Evolutionary conservation across 2,888 invertebrate species (phyloP).

Genomic region (Cantharis lateralis): DNA sequence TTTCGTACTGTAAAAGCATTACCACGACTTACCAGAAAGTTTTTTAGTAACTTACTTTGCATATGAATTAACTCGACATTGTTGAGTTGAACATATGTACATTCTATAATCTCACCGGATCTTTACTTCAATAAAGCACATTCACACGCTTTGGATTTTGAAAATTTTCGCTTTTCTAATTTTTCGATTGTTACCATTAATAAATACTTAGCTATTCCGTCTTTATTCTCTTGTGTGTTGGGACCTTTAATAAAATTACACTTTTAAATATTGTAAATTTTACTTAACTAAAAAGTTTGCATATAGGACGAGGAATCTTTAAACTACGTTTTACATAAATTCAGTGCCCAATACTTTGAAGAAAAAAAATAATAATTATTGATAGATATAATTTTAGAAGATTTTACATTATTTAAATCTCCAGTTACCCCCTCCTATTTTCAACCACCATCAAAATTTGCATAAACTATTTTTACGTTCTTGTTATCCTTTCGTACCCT

Average conservation of each 20-base stretch:
- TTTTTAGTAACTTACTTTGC: not conserved
- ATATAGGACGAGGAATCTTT: no score
- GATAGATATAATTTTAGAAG: no score
- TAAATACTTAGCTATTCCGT: not conserved
- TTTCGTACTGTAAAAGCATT: not conserved
- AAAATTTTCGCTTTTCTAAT: not conserved
- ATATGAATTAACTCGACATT: conserved; percentile 2
- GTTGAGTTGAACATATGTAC: not conserved
- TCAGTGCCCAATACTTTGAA: no score
- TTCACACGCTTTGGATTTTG: conserved; percentile 2
- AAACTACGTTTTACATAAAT: no score
- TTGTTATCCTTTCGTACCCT: not conserved
- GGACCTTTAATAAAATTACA: not conserved
- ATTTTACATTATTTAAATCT: not conserved
- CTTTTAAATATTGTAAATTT: not conserved
- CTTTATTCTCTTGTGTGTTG: not conserved
- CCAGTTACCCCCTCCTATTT: not conserved
- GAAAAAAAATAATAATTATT: no score
- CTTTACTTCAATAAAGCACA: not conserved
- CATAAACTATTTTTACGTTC: not conserved
- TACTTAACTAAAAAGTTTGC: not conserved
- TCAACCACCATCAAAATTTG: not conserved
- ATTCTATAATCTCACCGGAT: not conserved
- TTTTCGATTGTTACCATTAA: not conserved
- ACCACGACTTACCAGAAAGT: not conserved